A percentile compares a stretch with the other conserved stretches of the same genome.
Evolutionary conservation across 2,797 vertebrate genomes (phyloP).

Genomic region (Dicrostonyx torquatus): DNA sequence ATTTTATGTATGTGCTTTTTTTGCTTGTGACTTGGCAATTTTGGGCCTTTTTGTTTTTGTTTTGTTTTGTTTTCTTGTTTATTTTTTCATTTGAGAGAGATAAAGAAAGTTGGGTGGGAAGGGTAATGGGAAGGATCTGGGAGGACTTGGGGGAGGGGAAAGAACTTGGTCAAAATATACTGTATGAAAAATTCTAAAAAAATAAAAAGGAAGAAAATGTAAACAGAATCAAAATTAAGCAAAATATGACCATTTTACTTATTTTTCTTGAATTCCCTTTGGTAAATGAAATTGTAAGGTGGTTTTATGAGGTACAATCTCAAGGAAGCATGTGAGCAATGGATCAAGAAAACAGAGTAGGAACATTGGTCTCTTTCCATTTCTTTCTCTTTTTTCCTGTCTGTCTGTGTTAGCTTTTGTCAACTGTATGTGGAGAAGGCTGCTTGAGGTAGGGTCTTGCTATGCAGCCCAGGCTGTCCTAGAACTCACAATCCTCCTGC

Average conservation of each 20-base stretch:
- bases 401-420: neutral
- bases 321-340: neutral
- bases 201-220: neutral
- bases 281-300: neutral
- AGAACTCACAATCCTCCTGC: neutral
- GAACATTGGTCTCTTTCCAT: neutral
- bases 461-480: neutral
- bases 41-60: neutral
- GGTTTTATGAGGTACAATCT: neutral
- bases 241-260: neutral
- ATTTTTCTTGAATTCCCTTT: neutral
- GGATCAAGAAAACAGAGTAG: neutral
- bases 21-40: neutral
- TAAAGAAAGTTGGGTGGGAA: neutral
- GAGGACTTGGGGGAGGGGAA: neutral
- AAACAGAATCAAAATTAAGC: neutral
- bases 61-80: neutral
- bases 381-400: neutral
- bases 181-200: neutral
- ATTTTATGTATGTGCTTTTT: neutral
- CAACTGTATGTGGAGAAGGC: neutral
- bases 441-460: neutral
- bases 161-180: neutral
- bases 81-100: neutral
- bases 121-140: neutral